Conservation (phyloP, 2,113 vertebrate species). For the Eidolon helvum region DNA sequence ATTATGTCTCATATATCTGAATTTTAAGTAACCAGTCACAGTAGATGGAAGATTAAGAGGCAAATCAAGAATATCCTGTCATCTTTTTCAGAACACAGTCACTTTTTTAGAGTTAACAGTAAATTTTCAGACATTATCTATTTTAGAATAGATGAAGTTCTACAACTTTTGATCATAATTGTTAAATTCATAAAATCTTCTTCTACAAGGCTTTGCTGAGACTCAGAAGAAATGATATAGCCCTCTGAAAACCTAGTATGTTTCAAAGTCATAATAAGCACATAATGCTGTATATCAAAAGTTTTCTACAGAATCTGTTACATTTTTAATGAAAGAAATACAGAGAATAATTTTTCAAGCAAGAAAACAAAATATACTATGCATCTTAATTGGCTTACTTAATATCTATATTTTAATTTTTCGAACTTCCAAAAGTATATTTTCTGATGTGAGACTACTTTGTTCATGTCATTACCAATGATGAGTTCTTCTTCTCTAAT, state of each 20-base stretch:
- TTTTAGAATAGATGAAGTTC: constrained; percentile 8
- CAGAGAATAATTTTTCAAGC: neutral
- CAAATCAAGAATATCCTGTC: neutral
- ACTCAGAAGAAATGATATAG: neutral
- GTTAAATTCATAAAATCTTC: neutral
- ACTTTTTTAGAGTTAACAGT: constrained; percentile 51
- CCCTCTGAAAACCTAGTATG: neutral
- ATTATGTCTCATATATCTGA: neutral
- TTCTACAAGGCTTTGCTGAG: neutral
- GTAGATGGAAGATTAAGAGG: neutral
- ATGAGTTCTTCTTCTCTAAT: neutral
- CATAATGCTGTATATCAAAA: neutral
- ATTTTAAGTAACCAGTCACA: neutral
- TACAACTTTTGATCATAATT: neutral
- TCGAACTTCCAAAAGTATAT: neutral
- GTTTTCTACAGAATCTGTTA: neutral
- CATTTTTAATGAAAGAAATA: neutral
- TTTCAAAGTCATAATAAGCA: neutral
- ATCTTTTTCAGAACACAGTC: constrained; percentile 56
- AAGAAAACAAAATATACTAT: neutral
- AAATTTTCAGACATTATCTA: constrained; percentile 52
- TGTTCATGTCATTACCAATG: neutral
- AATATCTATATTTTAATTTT: neutral
- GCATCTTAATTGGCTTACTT: neutral
- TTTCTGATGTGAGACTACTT: neutral